Evolutionary conservation across 2,113 vertebrate genomes (phyloP).

Genomic region (Narcine bancroftii): DNA sequence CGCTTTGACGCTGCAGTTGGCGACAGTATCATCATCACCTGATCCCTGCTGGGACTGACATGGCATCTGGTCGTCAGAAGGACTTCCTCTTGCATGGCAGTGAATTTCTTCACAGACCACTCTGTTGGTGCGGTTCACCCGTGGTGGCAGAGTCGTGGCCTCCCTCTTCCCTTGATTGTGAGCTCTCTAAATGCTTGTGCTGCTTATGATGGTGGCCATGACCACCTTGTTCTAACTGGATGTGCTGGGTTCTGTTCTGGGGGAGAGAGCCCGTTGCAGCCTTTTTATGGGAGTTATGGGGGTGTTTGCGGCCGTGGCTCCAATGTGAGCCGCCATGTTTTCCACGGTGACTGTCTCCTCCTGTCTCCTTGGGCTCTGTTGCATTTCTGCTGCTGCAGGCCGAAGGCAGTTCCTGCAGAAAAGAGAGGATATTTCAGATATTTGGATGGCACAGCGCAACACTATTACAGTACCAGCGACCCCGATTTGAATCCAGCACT

Average conservation of each 20-base stretch:
- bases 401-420: neutral
- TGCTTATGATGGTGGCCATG: constrained; percentile 39
- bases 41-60: constrained; percentile 48
- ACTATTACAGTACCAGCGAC: too few species aligned
- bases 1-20: constrained; percentile 65
- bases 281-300: neutral
- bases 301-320: too few species aligned
- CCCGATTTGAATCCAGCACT: too few species aligned
- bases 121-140: constrained; percentile 40
- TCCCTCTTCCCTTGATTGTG: neutral
- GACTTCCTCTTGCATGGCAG: constrained; percentile 62
- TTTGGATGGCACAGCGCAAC: too few species aligned
- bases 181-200: neutral
- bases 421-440: neutral
- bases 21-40: constrained; percentile 95
- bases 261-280: too few species aligned
- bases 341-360: neutral
- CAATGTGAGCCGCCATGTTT: neutral
- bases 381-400: neutral
- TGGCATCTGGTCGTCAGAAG: constrained; percentile 63
- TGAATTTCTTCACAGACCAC: constrained; percentile 52
- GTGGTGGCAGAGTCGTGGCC: too few species aligned
- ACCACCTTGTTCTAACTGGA: neutral
- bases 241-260: neutral
- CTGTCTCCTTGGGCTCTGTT: constrained; percentile 39